Percentiles rank a stretch among this genome's conserved stretches.
These are phyloP conservation scores for Phalacrocorax pelagicus DNA, from an alignment of 2,113 vertebrate genomes.

Conservation along the genomic window DNA sequence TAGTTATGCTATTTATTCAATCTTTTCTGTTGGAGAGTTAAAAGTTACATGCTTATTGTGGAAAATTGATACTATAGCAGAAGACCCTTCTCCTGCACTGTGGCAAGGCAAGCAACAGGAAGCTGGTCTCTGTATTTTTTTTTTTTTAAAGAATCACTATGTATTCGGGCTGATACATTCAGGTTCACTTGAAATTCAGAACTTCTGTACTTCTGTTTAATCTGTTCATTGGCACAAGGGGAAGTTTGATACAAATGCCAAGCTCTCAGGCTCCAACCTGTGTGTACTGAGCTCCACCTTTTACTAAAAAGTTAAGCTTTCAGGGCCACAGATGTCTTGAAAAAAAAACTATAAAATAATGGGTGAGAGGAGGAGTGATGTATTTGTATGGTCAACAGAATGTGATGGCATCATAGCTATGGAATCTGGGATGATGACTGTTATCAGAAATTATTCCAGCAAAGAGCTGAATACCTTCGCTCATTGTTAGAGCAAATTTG, in stretches of 20 bases:
- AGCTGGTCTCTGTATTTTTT: not conserved
- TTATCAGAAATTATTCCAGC: not conserved
- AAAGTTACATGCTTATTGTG: not conserved
- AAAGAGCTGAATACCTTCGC: not conserved
- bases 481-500: not conserved
- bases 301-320: not conserved
- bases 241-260: not conserved
- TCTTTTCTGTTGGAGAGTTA: not conserved
- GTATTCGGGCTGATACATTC: not conserved
- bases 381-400: constrained; percentile 12
- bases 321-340: not conserved
- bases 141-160: not conserved
- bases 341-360: not conserved
- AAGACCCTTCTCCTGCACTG: not conserved
- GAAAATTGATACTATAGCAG: not conserved
- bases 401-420: not conserved
- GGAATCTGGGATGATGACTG: constrained; percentile 9
- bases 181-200: not conserved
- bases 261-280: not conserved
- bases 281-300: not conserved
- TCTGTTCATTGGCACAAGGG: not conserved
- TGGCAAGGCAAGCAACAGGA: not conserved
- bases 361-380: not conserved
- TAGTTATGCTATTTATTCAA: not conserved
- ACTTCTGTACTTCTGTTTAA: not conserved